phyloP scores from a whole-genome alignment of 2,113 vertebrate genomes.

The Cyrtonyx montezumae region DNA sequence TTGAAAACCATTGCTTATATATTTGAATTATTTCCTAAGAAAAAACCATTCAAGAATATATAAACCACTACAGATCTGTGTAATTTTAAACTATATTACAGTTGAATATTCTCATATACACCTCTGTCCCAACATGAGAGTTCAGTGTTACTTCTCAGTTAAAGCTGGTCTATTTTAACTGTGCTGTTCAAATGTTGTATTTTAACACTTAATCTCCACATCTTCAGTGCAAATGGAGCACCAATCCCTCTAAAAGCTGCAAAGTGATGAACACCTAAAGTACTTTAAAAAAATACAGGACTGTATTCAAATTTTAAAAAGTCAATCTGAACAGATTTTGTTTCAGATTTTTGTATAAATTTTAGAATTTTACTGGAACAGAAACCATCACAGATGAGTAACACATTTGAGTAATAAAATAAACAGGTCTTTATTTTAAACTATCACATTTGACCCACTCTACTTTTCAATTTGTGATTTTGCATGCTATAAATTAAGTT shows the following conservation, averaged over 20 bases:
- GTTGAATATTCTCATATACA: not conserved
- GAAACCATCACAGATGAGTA: not conserved
- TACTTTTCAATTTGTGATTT: not conserved
- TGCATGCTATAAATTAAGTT: not conserved
- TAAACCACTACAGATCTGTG: not conserved
- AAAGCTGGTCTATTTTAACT: not conserved
- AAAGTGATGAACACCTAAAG: not conserved
- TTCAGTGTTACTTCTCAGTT: not conserved
- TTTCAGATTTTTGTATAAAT: not conserved
- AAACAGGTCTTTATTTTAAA: not conserved
- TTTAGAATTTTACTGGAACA: not conserved
- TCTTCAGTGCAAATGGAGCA: not conserved
- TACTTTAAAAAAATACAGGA: not conserved
- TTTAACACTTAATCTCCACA: not conserved
- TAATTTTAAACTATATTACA: not conserved
- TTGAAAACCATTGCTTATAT: not conserved
- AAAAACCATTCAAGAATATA: not conserved
- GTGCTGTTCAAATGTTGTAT: not conserved
- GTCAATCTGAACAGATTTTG: not conserved
- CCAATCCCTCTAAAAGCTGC: not conserved
- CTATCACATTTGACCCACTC: not conserved
- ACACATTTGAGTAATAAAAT: not conserved
- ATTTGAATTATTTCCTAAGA: not conserved
- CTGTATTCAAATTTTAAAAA: not conserved
- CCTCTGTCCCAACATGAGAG: not conserved